Conservation (phyloP, 2,797 vertebrate species). For the Holocentrus rufus region DNA sequence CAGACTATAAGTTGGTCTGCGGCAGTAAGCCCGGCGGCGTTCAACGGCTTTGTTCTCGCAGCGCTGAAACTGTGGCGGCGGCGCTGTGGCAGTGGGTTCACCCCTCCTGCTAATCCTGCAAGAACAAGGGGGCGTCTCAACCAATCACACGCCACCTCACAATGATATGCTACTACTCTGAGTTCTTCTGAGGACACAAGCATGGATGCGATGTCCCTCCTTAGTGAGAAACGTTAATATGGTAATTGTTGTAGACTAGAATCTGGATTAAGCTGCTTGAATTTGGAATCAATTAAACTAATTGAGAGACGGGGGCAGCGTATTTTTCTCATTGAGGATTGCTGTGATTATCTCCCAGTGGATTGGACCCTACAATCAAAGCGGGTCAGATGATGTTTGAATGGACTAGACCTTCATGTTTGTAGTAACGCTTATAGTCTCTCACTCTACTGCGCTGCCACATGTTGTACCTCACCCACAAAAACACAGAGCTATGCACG, state of each 20-base stretch:
- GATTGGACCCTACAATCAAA: constrained; percentile 51
- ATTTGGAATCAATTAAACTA: constrained; percentile 74
- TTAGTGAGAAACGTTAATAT: constrained; percentile 57
- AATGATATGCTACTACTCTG: constrained; percentile 48
- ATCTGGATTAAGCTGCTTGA: constrained; percentile 69
- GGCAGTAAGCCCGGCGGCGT: constrained; percentile 61
- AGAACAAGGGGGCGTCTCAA: constrained; percentile 60
- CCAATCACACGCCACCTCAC: constrained; percentile 60
- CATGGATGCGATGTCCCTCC: constrained; percentile 42
- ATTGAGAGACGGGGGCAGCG: constrained; percentile 51
- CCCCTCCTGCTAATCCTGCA: constrained; percentile 70
- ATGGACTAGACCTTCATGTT: constrained; percentile 33
- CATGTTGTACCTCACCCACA: constrained; percentile 23
- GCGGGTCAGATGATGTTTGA: constrained; percentile 41
- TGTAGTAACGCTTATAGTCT: constrained; percentile 39
- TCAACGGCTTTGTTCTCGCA: constrained; percentile 72
- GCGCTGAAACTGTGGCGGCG: constrained; percentile 54
- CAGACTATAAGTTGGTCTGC: constrained; percentile 73
- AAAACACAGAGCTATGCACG: constrained; percentile 10
- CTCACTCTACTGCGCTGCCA: constrained; percentile 30
- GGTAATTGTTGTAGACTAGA: constrained; percentile 59
- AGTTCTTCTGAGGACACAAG: constrained; percentile 57
- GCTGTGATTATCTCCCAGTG: constrained; percentile 53
- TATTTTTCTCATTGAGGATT: constrained; percentile 50
- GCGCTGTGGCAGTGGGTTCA: constrained; percentile 55